Base-by-base conservation (phyloP, 2,113 vertebrate genomes). In the Sialia sialis region DNA sequence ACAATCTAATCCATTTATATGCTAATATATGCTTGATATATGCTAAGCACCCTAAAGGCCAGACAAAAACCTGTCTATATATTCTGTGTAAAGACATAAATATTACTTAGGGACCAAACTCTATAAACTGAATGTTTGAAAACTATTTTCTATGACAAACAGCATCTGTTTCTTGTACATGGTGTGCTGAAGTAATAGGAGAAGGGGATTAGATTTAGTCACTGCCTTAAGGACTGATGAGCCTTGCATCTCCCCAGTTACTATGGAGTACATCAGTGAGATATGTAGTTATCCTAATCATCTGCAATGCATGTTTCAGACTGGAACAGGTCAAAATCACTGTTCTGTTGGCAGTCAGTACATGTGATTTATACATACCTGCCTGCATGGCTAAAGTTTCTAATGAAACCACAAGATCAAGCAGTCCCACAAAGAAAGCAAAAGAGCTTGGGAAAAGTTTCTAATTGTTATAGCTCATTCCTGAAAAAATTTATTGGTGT, bases 211-310 rank as follows among this genome's bases (percentile, higher is more conserved):
- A 64, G 62, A 48, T 17, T 64, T 46, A 52, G 12, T 14, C 4
- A 22, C 34, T 63, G 0, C 52, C 85, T 51, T 62, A 39, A 59
- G 66, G 36, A 36, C 18, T 36, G 25, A 10, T 15, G 39, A 44
- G 4, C 5, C 30, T 59, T 41, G 25, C 32, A 59, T 56, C 32
- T 59, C 30, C 5, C 6, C 1, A 2, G 19, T 48, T 60, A 73
- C 20, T 62, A 38, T 3, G 4, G 13, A 63, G 2, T 18, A 18
- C 3, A 44, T 18, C 4, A 2, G 6, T 49, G 48, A 84, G 29
- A 60, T 4, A 25, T 0, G 0, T 6, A 29, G 17, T 39, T 38
- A 38, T 38, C 32, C 23, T 48, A 34, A n/a, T 26, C 32, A 55
- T 15, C 32, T 78, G 34, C 78, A 86, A 32, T 36, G 17, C 0